Base-by-base conservation (phyloP, 2,888 invertebrate species). In the Eustalomyia histrio region DNA sequence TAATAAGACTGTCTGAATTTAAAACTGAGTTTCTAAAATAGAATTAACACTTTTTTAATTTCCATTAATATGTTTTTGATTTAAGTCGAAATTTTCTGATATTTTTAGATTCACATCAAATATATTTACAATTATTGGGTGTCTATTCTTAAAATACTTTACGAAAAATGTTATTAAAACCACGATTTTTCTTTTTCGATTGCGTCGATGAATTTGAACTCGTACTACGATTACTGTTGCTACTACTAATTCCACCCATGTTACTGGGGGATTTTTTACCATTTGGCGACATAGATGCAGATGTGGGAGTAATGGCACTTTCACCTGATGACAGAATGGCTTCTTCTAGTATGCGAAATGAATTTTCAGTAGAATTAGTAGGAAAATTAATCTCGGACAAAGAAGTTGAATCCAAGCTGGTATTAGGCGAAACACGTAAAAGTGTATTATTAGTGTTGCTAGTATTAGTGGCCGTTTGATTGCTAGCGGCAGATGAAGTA, bases 101-200 rank as follows among this genome's bases (percentile, higher is more conserved):
- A 29, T 6, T 29, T 29, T 29, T 6, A 29, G 7, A 29, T 29
- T 7, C 7, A 29, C 7, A 29, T 7, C 29, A 29, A 29, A 29
- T 6, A 29, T 29, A 29, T 29, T 29, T 29, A 6, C 29, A 29
- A 29, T 39, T 39, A 1, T 12, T 1, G 16, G 12, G 12, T 29
- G 6, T 29, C 29, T 29, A 1, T 18, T 14, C n/a, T 76, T 68
- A 95, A 92, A 96, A 96, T 88, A 96, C 94, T 92, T 95, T 95
- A 86, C 94, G 95, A 88, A 95, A 93, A 89, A 96, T 93, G 90
- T 94, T 94, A 89, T 94, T 95, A 84, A 96, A 92, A 86, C 94
- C 93, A 87, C 94, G 93, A 86, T 91, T 87, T 76, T 88, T 92
- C 89, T 94, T 95, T 86, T 93, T 93, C 73, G 86, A 86, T 76